Percentiles rank a stretch among this genome's conserved stretches.
phyloP scores from a whole-genome alignment of 2,888 invertebrate species.

The Chydorus sphaericus region DNA sequence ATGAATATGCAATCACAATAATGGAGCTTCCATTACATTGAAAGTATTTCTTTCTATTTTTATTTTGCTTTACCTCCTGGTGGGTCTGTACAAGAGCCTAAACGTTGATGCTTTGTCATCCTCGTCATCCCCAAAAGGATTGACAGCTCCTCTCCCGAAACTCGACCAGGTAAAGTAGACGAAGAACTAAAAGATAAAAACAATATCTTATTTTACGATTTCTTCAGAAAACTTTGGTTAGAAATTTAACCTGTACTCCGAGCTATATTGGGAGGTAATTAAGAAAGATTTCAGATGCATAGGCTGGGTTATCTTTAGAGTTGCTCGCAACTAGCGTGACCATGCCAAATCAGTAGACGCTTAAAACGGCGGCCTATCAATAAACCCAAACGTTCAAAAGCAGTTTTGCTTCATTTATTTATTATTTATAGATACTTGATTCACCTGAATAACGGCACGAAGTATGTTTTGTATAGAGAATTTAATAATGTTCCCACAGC shows the following conservation, averaged over 20 bases:
- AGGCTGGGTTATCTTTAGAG: not conserved
- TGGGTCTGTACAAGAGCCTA: not conserved
- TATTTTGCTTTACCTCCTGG: no score
- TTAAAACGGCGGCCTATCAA: not conserved
- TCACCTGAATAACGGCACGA: not conserved
- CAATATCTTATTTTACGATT: no score
- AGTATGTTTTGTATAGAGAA: not conserved
- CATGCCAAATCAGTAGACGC: not conserved
- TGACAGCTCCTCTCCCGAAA: not conserved
- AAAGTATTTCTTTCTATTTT: not conserved
- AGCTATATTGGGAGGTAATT: not conserved
- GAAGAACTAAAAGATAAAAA: not conserved
- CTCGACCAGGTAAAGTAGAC: not conserved
- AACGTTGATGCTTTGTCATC: not conserved
- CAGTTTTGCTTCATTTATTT: not conserved
- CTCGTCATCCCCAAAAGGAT: slow-evolving; percentile 1
- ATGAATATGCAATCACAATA: not conserved
- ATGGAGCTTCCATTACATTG: not conserved
- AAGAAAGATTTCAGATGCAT: not conserved
- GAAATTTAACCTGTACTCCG: not conserved
- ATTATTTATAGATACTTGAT: no score
- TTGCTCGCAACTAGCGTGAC: not conserved
- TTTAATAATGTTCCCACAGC: not conserved
- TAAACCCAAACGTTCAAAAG: not conserved
- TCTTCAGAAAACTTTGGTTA: not conserved